Evolutionary conservation across 2,888 invertebrate species (phyloP).

Genomic region (Steinernema carpocapsae): DNA sequence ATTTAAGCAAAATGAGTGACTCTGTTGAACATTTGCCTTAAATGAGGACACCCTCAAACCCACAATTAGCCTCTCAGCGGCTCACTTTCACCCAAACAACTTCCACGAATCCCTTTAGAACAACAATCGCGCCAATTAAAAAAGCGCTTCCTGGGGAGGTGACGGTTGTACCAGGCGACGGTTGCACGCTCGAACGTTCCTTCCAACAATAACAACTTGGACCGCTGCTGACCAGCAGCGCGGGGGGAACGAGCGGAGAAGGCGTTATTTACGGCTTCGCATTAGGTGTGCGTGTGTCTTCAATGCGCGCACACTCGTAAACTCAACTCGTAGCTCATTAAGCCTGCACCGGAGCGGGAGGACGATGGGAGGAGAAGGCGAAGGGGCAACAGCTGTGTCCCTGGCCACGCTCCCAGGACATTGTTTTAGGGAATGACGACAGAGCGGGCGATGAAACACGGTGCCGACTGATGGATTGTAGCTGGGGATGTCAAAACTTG

Average conservation of each 20-base stretch:
- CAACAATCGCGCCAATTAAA: not conserved
- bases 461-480: slow-evolving; percentile 27
- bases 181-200: not conserved
- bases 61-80: too few relatives aligned
- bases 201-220: slow-evolving; percentile 24
- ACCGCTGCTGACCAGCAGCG: too few relatives aligned
- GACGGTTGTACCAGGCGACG: slow-evolving; percentile 10
- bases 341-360: slow-evolving; percentile 9
- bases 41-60: too few relatives aligned
- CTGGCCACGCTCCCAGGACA: slow-evolving; percentile 16
- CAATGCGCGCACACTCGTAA: slow-evolving; percentile 10
- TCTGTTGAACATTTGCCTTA: too few relatives aligned
- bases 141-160: not conserved
- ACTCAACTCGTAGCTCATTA: slow-evolving; percentile 30
- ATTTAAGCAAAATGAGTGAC: too few relatives aligned
- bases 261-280: slow-evolving; percentile 14
- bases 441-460: slow-evolving; percentile 20
- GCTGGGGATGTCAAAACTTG: not conserved
- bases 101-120: too few relatives aligned
- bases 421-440: slow-evolving; percentile 3
- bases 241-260: not conserved
- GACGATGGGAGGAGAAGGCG: not conserved
- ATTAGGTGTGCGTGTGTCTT: slow-evolving; percentile 20
- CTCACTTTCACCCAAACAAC: too few relatives aligned
- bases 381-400: slow-evolving; percentile 18